Conservation (phyloP, 2,113 vertebrate species). For the Sturnira hondurensis region DNA sequence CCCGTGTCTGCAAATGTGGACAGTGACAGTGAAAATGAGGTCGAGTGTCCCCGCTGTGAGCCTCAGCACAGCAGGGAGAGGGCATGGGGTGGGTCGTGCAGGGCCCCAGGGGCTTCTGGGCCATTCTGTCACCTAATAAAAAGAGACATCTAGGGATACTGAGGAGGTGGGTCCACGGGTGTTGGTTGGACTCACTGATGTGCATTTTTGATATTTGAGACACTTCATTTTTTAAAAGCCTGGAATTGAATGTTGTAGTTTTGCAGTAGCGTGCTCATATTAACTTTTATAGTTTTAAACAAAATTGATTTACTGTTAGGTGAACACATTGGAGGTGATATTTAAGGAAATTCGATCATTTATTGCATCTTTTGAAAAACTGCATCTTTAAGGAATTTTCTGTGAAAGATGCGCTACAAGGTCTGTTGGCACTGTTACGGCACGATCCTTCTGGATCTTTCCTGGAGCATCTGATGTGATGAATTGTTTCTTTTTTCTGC, state of each 20-base stretch:
- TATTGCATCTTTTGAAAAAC: neutral
- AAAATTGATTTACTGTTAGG: neutral
- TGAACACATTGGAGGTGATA: neutral
- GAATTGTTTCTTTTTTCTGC: neutral
- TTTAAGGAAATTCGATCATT: neutral
- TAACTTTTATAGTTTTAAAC: neutral
- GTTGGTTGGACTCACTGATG: neutral
- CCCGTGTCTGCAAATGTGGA: neutral
- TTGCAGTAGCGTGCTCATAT: neutral
- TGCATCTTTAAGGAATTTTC: neutral
- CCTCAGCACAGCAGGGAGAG: neutral
- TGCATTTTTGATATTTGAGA: neutral
- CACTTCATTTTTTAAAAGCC: neutral
- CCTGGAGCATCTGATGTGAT: neutral
- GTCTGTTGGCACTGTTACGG: neutral
- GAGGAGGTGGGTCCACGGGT: neutral
- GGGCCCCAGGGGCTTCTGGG: neutral
- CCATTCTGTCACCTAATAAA: neutral
- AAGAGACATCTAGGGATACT: neutral
- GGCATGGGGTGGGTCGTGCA: neutral
- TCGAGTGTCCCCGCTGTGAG: neutral
- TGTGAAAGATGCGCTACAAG: neutral
- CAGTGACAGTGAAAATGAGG: neutral
- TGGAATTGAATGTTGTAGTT: neutral
- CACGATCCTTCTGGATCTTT: neutral